phyloP scores from a whole-genome alignment of 1,140 invertebrate genomes.

The Carposina sasakii region DNA sequence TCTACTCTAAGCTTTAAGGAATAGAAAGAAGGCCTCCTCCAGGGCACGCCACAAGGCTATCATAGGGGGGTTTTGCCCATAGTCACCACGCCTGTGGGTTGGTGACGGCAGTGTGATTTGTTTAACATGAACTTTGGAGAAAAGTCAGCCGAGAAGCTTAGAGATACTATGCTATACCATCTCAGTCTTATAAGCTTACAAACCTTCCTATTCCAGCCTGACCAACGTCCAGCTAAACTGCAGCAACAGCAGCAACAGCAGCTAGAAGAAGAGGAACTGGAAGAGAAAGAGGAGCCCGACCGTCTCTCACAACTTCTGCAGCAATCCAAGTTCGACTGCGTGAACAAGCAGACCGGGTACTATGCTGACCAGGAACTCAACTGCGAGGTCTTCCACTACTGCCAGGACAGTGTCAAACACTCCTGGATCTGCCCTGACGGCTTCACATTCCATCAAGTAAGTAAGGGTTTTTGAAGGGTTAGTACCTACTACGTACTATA shows the following conservation, averaged over 20 bases:
- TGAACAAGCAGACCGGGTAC: constrained; percentile 87
- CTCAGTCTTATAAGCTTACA: too few species aligned
- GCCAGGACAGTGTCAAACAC: constrained; percentile 90
- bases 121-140: too few species aligned
- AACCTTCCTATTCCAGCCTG: constrained; percentile 24
- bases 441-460: constrained; percentile 92
- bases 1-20: too few species aligned
- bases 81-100: too few species aligned
- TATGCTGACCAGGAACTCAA: constrained; percentile 92
- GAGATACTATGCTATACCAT: too few species aligned
- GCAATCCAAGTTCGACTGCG: constrained; percentile 88
- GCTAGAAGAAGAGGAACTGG: constrained; percentile 72
- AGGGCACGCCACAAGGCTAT: too few species aligned
- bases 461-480: too few species aligned
- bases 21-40: too few species aligned
- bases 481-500: too few species aligned
- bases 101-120: too few species aligned
- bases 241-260: constrained; percentile 52
- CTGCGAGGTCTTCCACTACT: constrained; percentile 96
- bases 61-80: too few species aligned
- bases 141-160: too few species aligned
- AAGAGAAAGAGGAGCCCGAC: constrained; percentile 90
- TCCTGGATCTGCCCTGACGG: constrained; percentile 95
- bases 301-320: constrained; percentile 84
- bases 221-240: constrained; percentile 44